phyloP scores from a whole-genome alignment of 2,888 invertebrate genomes.

The Epistrophella euchroma region DNA sequence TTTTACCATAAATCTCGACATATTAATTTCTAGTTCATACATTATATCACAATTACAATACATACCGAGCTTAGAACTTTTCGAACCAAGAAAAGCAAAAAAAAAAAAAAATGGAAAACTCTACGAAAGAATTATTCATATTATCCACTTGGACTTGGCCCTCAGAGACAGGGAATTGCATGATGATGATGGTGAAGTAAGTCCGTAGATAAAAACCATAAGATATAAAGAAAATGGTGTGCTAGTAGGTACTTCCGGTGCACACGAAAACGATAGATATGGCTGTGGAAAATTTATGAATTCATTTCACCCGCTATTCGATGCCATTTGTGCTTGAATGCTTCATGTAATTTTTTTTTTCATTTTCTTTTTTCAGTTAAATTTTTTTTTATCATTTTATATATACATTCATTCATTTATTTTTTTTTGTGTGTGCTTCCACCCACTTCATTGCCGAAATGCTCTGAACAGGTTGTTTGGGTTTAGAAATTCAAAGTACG shows the following conservation, averaged over 20 bases:
- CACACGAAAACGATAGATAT: constrained; percentile 40
- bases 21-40: constrained; percentile 39
- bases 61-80: neutral
- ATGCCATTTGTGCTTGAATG: constrained; percentile 26
- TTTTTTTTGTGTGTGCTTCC: constrained; percentile 11
- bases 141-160: constrained; percentile 45
- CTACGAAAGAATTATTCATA: constrained; percentile 33
- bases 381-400: constrained; percentile 5
- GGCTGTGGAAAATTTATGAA: constrained; percentile 68
- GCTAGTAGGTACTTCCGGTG: constrained; percentile 37
- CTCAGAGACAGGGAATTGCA: constrained; percentile 39
- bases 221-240: constrained; percentile 33
- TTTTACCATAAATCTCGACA: constrained; percentile 12
- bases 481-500: constrained; percentile 64
- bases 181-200: neutral
- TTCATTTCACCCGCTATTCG: constrained; percentile 67
- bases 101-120: constrained; percentile 2
- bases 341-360: constrained; percentile 14
- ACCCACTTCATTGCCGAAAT: constrained; percentile 54
- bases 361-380: constrained; percentile 18
- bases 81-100: neutral
- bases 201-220: constrained; percentile 31
- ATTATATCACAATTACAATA: constrained; percentile 26
- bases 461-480: constrained; percentile 71
- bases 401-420: constrained; percentile 12